A percentile compares a stretch with the other conserved stretches of the same genome.
phyloP scores from a whole-genome alignment of 2,888 invertebrate genomes.

The Plutella xylostella region DNA sequence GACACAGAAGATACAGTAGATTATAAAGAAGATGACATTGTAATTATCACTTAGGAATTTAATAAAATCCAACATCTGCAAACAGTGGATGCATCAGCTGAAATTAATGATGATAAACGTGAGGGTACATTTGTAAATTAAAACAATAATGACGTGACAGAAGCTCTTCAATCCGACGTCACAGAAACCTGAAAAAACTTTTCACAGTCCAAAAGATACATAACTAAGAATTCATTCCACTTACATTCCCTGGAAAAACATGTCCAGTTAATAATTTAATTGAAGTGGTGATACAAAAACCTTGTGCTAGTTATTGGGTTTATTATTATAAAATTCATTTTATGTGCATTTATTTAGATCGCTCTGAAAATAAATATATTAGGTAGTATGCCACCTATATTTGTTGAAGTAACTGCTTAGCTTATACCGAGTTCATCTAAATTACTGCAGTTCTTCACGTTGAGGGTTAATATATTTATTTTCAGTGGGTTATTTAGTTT shows the following conservation, averaged over 20 bases:
- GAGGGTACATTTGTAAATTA: conserved; percentile 34
- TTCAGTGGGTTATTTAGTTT: conserved; percentile 34
- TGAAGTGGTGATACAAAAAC: conserved; percentile 63
- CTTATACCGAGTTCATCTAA: too few species aligned
- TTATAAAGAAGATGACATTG: conserved; percentile 5
- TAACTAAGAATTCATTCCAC: conserved; percentile 29
- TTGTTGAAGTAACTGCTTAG: too few species aligned
- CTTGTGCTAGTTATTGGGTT: conserved; percentile 43
- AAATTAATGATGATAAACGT: conserved; percentile 53
- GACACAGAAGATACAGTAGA: neutral
- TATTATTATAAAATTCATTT: conserved; percentile 40
- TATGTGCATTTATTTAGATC: conserved; percentile 54
- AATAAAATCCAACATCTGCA: conserved; percentile 60
- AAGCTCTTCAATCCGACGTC: conserved; percentile 62
- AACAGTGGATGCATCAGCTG: conserved; percentile 61
- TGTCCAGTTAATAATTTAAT: conserved; percentile 46
- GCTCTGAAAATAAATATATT: conserved; percentile 23
- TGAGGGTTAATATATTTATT: conserved; percentile 29
- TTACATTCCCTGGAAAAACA: conserved; percentile 45
- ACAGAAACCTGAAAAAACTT: conserved; percentile 56
- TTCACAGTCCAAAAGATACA: conserved; percentile 44
- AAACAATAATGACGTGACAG: conserved; percentile 54
- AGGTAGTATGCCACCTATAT: too few species aligned
- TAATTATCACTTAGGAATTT: conserved; percentile 20
- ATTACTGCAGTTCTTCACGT: too few species aligned